Conservation (phyloP, 2,888 invertebrate genomes). For the Allygus modestus region DNA sequence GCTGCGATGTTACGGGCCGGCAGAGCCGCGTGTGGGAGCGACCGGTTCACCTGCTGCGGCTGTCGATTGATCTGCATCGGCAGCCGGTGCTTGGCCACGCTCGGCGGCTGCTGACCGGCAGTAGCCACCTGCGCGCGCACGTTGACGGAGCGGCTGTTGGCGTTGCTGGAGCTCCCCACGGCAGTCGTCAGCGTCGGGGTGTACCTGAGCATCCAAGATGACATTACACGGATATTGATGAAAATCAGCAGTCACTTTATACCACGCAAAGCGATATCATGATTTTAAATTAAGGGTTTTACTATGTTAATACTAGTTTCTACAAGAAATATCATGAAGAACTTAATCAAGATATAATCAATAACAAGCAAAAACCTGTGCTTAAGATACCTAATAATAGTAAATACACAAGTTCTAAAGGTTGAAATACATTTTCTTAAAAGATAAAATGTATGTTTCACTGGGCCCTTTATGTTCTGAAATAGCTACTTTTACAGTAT, state of each 20-base stretch:
- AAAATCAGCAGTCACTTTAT: too few species aligned
- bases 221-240: neutral
- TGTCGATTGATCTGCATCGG: constrained; percentile 64
- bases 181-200: constrained; percentile 61
- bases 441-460: too few species aligned
- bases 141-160: constrained; percentile 17
- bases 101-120: constrained; percentile 32
- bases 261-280: neutral
- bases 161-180: neutral
- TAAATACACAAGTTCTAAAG: too few species aligned
- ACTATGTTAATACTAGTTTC: too few species aligned
- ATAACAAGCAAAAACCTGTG: too few species aligned
- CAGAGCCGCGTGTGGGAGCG: constrained; percentile 61
- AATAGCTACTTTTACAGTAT: too few species aligned
- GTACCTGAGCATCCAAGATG: constrained; percentile 45
- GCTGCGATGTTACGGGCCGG: constrained; percentile 68
- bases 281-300: too few species aligned
- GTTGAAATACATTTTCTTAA: too few species aligned
- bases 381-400: too few species aligned
- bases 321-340: too few species aligned
- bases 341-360: too few species aligned
- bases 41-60: constrained; percentile 55
- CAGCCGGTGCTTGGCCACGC: constrained; percentile 63
- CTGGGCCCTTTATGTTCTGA: too few species aligned
- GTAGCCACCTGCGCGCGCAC: constrained; percentile 38